Evolutionary conservation across 2,797 vertebrate genomes (phyloP).

Genomic region (Sylvia borin): DNA sequence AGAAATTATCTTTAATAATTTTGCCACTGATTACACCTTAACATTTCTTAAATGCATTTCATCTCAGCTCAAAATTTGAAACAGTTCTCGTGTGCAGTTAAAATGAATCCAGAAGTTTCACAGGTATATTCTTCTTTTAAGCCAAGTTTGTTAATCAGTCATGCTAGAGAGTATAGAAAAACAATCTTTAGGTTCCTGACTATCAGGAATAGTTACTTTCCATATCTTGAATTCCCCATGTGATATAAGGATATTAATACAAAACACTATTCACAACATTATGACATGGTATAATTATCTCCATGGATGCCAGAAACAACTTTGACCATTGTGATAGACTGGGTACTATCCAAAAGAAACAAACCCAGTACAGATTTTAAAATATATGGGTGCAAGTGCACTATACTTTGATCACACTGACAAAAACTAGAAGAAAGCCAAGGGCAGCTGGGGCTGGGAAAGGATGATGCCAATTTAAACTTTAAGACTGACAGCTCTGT

Average conservation of each 20-base stretch:
- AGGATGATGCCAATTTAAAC: slow-evolving; percentile 33
- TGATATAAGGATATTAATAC: not conserved
- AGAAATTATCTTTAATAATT: not conserved
- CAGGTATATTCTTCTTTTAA: not conserved
- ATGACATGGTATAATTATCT: not conserved
- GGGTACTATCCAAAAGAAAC: not conserved
- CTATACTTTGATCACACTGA: not conserved
- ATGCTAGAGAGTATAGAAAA: not conserved
- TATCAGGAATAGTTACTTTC: not conserved
- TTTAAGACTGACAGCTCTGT: not conserved
- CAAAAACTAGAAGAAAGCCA: not conserved
- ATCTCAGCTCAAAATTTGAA: not conserved
- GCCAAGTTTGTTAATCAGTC: not conserved
- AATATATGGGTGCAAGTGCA: not conserved
- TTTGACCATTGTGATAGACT: not conserved
- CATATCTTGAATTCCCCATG: not conserved
- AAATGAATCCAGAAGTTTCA: not conserved
- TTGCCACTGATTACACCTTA: not conserved
- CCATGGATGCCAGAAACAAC: not conserved
- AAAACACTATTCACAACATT: not conserved
- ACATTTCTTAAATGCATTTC: not conserved
- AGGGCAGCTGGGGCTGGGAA: not conserved
- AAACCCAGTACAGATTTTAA: not conserved
- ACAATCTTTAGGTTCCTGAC: not conserved
- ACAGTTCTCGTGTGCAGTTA: not conserved